These are phyloP conservation scores for Polyommatus icarus DNA, from an alignment of 2,888 invertebrate genomes.

Conservation along the genomic window DNA sequence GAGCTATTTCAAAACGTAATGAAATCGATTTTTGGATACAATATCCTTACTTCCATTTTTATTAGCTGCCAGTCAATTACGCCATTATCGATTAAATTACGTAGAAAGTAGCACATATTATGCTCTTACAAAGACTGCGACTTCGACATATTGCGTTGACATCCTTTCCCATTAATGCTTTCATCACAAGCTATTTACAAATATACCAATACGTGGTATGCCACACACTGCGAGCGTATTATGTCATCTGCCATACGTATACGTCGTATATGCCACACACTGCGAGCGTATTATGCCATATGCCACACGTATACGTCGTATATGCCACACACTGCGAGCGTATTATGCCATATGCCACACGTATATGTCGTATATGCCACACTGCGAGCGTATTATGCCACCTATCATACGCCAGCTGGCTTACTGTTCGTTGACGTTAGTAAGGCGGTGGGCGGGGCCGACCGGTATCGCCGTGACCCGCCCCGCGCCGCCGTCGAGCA, in stretches of 20 bases:
- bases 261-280: background rate
- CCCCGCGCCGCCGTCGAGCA: slow-evolving; percentile 73
- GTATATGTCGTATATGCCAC: background rate
- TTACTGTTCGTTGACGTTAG: slow-evolving; percentile 59
- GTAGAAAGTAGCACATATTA: background rate
- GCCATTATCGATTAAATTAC: background rate
- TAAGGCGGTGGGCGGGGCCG: slow-evolving; percentile 67
- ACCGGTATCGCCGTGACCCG: slow-evolving; percentile 73
- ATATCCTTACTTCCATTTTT: background rate
- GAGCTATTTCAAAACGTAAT: background rate
- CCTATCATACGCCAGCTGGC: background rate
- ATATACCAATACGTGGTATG: too few relatives aligned
- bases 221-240: background rate
- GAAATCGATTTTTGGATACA: background rate
- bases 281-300: background rate
- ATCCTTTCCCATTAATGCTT: too few relatives aligned
- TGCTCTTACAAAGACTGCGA: background rate
- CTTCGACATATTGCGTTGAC: too few relatives aligned
- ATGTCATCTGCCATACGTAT: background rate
- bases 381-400: background rate
- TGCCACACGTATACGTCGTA: background rate
- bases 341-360: background rate
- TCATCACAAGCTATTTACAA: background rate
- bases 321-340: background rate
- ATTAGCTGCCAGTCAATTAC: background rate